phyloP scores from a whole-genome alignment of 2,113 vertebrate genomes.

The Brienomyrus longianalis region DNA sequence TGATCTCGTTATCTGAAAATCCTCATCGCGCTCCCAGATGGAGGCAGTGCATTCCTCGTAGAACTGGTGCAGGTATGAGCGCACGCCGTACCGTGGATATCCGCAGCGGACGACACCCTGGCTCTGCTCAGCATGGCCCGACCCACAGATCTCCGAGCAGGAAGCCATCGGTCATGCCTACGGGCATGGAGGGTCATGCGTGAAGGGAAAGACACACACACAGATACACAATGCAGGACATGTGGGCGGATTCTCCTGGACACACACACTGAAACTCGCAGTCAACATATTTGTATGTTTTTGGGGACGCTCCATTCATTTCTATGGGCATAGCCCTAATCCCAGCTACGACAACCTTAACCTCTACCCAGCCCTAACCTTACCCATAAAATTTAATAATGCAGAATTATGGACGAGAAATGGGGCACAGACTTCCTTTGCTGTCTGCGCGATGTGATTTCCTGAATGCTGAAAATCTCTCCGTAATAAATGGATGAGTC shows the following conservation, averaged over 20 bases:
- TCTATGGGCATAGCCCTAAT: neutral
- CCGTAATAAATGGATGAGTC: neutral
- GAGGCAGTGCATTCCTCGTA: constrained; percentile 93
- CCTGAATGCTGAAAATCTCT: neutral
- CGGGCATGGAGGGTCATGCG: constrained; percentile 24
- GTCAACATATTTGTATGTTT: neutral
- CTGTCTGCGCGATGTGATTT: neutral
- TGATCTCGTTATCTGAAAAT: constrained; percentile 80
- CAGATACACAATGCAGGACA: neutral
- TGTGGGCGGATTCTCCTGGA: neutral
- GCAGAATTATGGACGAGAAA: neutral
- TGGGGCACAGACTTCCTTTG: neutral
- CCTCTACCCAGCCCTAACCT: neutral
- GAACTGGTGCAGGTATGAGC: constrained; percentile 94
- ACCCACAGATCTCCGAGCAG: constrained; percentile 68
- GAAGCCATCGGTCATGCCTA: constrained; percentile 77
- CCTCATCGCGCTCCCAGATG: constrained; percentile 79
- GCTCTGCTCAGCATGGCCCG: constrained; percentile 48
- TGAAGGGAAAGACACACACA: neutral
- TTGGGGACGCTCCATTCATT: neutral
- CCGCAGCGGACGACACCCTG: constrained; percentile 55
- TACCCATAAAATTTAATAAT: neutral
- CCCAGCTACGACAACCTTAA: neutral
- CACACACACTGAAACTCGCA: neutral
- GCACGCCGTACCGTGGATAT: constrained; percentile 78